phyloP scores from a whole-genome alignment of 2,113 vertebrate genomes.

The Stictonetta naevosa region DNA sequence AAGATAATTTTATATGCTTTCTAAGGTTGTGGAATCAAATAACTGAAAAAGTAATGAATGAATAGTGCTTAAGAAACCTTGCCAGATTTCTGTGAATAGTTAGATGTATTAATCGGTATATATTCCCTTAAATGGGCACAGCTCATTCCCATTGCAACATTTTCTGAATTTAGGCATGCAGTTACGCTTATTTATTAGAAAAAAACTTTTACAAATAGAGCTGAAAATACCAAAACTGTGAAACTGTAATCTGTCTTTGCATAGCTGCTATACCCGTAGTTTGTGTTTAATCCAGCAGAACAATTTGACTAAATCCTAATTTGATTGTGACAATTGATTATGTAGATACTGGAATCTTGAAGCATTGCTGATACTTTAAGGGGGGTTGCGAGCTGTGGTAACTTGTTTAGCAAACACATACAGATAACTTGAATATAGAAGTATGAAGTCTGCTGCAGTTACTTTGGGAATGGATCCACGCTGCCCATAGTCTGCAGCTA shows the following conservation, averaged over 20 bases:
- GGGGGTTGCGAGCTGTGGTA: neutral
- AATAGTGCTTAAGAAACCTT: conserved; percentile 49
- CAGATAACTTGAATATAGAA: neutral
- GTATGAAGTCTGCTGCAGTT: neutral
- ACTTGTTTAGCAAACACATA: neutral
- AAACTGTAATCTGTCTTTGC: neutral
- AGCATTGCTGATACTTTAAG: neutral
- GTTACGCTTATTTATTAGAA: neutral
- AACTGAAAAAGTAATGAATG: conserved; percentile 48
- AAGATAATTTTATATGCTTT: neutral
- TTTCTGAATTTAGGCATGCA: neutral
- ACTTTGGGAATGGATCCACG: conserved; percentile 7
- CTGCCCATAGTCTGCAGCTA: conserved; percentile 39
- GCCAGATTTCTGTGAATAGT: conserved; percentile 49
- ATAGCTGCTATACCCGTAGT: neutral
- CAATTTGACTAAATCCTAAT: neutral
- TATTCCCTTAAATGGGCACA: conserved; percentile 64
- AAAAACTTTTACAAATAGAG: neutral
- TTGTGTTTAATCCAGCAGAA: neutral
- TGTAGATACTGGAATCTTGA: neutral
- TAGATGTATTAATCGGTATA: conserved; percentile 30
- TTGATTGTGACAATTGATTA: neutral
- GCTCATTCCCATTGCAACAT: neutral
- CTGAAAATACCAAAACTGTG: neutral
- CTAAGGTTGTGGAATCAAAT: neutral